Evolutionary conservation across 1,140 invertebrate species (phyloP), one percentile per base, ranked within the genome.

Genomic region (Neodiprion lecontei): DNA sequence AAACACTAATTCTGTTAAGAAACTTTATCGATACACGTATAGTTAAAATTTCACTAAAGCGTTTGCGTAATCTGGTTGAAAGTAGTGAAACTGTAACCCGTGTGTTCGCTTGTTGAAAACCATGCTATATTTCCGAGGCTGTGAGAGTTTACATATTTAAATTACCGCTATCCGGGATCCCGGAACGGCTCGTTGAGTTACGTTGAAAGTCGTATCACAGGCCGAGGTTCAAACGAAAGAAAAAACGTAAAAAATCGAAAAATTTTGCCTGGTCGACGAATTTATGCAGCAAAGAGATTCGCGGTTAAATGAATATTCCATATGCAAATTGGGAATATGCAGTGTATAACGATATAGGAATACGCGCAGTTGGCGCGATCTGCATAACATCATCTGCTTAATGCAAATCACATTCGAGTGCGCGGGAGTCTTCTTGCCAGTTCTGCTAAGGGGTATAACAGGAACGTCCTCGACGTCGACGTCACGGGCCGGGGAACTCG

Each of bases 331-430:
- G 53, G n/a, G 9, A 14, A 17, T 61, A 61, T 61, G 53, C 7
- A 61, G 28, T 17, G 8, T 61, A 61, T 9, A 9, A 61, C n/a
- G n/a, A 61, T 17, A 61, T 61, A 61, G 53, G n/a, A 61, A 61
- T 61, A 61, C 53, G 53, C 53, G 53, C 53, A 61, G 53, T 61
- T 61, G 53, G 53, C 53, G 8, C 53, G 53, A 61, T 79, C 76
- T 79, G 78, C 81, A 76, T 82, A 80, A 82, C 79, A 80, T 40
- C 28, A 40, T 80, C 81, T 79, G 72, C 76, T 82, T 82, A 81
- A 82, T 82, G 81, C 78, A 82, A 82, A 82, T 82, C 81, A 72
- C 79, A 79, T 82, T 74, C 79, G 79, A 80, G 79, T 40, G 28
- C 28, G 53, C 11, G 11, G 53, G 11, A 61, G 53, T 61, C 53